A percentile compares a stretch with the other conserved stretches of the same genome.
Evolutionary conservation across 2,113 vertebrate genomes (phyloP).

Genomic region (Scomber japonicus): DNA sequence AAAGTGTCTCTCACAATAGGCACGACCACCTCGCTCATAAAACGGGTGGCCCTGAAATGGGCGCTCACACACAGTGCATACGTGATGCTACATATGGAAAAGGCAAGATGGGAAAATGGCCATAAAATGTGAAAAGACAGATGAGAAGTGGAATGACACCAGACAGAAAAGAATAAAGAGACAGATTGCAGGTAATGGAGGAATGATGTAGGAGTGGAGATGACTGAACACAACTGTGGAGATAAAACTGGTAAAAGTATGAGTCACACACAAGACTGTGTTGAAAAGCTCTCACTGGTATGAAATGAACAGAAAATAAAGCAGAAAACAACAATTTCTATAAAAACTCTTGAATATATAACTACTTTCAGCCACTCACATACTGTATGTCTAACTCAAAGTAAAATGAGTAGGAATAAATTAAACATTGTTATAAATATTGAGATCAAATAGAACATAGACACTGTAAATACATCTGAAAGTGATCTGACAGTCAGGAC

Average conservation of each 20-base stretch:
- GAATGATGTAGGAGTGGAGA: neutral
- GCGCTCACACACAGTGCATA: slow-evolving; percentile 82
- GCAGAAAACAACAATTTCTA: neutral
- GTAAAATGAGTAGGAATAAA: neutral
- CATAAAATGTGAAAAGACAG: slow-evolving; percentile 6
- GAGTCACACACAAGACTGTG: slow-evolving; percentile 6
- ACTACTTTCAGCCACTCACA: neutral
- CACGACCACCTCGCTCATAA: slow-evolving; percentile 79
- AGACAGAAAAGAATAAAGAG: neutral
- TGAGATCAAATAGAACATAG: neutral
- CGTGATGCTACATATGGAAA: slow-evolving; percentile 74
- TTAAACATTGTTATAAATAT: neutral
- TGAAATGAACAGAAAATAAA: neutral
- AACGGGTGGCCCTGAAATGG: slow-evolving; percentile 83
- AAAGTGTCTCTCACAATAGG: slow-evolving; percentile 84
- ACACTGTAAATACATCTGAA: neutral
- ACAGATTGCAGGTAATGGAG: neutral
- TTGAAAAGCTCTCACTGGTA: neutral
- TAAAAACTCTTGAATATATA: neutral
- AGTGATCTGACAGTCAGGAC: neutral
- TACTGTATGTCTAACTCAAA: neutral
- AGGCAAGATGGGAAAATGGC: slow-evolving; percentile 22
- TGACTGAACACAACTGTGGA: slow-evolving; percentile 27
- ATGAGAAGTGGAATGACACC: neutral
- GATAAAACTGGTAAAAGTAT: slow-evolving; percentile 23